These are phyloP conservation scores for Autographa pulchrina DNA, from an alignment of 2,888 invertebrate genomes.

Conservation along the genomic window DNA sequence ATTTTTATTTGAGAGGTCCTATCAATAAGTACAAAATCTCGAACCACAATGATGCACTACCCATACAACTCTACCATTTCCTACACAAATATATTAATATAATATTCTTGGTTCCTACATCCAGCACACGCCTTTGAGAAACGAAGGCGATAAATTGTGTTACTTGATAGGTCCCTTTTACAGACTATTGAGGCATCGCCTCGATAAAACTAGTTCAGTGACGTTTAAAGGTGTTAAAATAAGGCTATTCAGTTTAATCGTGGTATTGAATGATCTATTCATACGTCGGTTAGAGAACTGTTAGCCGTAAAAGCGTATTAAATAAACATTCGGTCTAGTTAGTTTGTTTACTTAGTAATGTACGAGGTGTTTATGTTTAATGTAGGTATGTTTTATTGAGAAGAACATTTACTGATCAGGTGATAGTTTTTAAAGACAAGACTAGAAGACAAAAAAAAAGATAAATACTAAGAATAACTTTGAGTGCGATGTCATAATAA, in stretches of 20 bases:
- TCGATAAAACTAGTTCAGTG: constrained; percentile 56
- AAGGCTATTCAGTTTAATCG: constrained; percentile 55
- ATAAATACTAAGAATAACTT: too few species aligned
- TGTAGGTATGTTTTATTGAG: background rate
- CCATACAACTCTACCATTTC: background rate
- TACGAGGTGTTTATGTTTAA: background rate
- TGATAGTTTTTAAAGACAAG: too few species aligned
- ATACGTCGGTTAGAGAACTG: constrained; percentile 58
- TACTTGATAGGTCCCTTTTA: constrained; percentile 43
- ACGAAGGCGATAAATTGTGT: constrained; percentile 34
- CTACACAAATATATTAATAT: background rate
- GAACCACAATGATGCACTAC: background rate
- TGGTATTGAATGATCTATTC: constrained; percentile 70
- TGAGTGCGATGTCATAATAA: too few species aligned
- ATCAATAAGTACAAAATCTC: background rate
- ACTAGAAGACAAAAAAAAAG: too few species aligned
- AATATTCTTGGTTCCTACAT: background rate
- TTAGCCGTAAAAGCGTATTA: constrained; percentile 13
- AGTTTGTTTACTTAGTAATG: background rate
- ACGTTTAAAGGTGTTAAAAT: constrained; percentile 69
- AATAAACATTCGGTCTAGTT: constrained; percentile 1
- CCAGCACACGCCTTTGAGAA: background rate
- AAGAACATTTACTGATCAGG: too few species aligned
- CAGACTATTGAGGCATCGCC: constrained; percentile 28
- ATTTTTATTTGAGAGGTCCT: too few species aligned